Base-by-base conservation (phyloP, 2,888 invertebrate genomes). In the Synanthedon vespiformis region DNA sequence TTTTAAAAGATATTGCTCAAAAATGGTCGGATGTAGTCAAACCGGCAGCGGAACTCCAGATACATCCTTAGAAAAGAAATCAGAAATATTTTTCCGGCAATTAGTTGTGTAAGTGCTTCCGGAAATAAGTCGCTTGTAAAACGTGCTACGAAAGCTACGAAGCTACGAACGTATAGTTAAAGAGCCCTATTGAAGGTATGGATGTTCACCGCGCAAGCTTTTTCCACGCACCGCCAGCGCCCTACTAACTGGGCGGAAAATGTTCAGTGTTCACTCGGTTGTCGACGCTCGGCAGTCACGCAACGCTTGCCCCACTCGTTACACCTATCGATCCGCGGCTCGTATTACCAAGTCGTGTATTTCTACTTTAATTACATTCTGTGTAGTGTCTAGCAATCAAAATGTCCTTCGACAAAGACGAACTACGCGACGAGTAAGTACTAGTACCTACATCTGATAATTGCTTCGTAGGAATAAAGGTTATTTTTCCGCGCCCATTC, bases 341-440 rank as follows among this genome's bases (percentile, higher is more conserved):
- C 55, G 48, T 16, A 18, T 8, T 10, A 48, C 55, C 54, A 57
- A 56, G 58, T 60, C 58, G 60, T 62, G 58, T 58, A 66, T 10
- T 48, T 48, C 12, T n/a, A 44, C 44, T 12, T 44, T 12, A 44
- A 44, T n/a, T 44, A n/a, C 44, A 52, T 48, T 18, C 50, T 51
- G 68, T 69, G 65, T 64, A 69, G 78, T 77, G 72, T 63, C 68
- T 67, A 63, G 59, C 57, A 59, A 51, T 59, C 60, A 73, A 59
- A 53, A 89, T 89, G 89, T 91, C 91, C 57, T 85, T 91, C 68
- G 88, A 88, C 62, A 90, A 90, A 57, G 92, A 92, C 63, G 92
- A 92, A 68, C 90, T 92, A 59, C 83, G 89, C 56, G 92, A 92
- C 68, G 92, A 92, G 92, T 92, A 79, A 92, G 92, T 92, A 80